Conservation (phyloP, 2,113 vertebrate species). For the Stomatorhinus ivindoensis region DNA sequence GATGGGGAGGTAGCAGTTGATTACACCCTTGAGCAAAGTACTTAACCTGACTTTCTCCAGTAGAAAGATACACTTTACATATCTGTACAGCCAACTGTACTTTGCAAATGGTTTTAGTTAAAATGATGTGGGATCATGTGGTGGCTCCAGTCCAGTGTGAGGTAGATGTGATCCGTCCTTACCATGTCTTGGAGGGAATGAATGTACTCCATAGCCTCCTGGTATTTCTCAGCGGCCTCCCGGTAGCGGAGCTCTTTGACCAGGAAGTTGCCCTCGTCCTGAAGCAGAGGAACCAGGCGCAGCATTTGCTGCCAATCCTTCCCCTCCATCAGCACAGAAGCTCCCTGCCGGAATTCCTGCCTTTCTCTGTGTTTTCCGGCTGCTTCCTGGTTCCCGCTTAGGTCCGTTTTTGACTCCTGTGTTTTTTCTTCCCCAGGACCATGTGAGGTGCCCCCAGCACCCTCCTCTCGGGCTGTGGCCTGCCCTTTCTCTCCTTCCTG, state of each 20-base stretch:
- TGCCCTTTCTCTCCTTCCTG: conserved; percentile 19
- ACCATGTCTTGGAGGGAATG: conserved; percentile 70
- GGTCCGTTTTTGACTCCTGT: background rate
- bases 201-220: conserved; percentile 70
- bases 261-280: conserved; percentile 70
- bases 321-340: conserved; percentile 20
- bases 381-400: conserved; percentile 15
- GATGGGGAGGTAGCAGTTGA: background rate
- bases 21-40: background rate
- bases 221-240: conserved; percentile 64
- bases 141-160: background rate
- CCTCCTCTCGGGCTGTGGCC: background rate
- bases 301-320: conserved; percentile 76
- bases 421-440: background rate
- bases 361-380: background rate
- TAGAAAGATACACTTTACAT: background rate
- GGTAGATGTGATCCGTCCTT: conserved; percentile 14
- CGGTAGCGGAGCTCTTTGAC: conserved; percentile 58
- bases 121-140: background rate
- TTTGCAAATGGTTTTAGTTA: background rate
- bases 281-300: conserved; percentile 63
- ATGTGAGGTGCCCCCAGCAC: background rate
- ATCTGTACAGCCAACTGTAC: background rate
- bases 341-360: background rate
- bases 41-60: background rate